Conservation (phyloP, 2,888 invertebrate genomes). For the Rhopalosiphum nymphaeae region DNA sequence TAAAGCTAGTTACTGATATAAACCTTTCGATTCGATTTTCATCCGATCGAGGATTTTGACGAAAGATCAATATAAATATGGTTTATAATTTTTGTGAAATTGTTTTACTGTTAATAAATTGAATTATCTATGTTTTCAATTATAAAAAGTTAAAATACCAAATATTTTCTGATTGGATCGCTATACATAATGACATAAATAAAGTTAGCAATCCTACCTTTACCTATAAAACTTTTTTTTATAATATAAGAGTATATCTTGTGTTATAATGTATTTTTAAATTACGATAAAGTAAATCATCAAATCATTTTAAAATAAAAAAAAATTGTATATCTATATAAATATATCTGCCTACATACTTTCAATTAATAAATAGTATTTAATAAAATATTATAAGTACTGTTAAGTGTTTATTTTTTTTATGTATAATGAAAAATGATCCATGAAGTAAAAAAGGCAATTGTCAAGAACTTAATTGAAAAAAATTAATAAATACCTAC, state of each 20-base stretch:
- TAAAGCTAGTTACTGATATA: too few relatives aligned
- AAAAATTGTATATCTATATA: neutral
- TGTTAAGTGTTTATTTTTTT: neutral
- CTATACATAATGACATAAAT: too few relatives aligned
- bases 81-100: too few relatives aligned
- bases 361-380: neutral
- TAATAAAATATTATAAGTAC: neutral
- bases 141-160: too few relatives aligned
- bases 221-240: neutral
- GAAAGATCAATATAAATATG: too few relatives aligned
- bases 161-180: too few relatives aligned
- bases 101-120: too few relatives aligned
- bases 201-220: too few relatives aligned
- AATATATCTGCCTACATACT: neutral
- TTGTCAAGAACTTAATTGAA: neutral
- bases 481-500: neutral
- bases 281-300: conserved; percentile 4
- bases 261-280: neutral
- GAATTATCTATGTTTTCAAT: too few relatives aligned
- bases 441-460: neutral
- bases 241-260: neutral
- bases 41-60: too few relatives aligned
- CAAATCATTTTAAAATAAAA: neutral
- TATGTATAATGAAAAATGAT: neutral
- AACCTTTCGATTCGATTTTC: too few relatives aligned